These are phyloP conservation scores for Columbina picui DNA, from an alignment of 2,113 vertebrate species.

Conservation along the genomic window DNA sequence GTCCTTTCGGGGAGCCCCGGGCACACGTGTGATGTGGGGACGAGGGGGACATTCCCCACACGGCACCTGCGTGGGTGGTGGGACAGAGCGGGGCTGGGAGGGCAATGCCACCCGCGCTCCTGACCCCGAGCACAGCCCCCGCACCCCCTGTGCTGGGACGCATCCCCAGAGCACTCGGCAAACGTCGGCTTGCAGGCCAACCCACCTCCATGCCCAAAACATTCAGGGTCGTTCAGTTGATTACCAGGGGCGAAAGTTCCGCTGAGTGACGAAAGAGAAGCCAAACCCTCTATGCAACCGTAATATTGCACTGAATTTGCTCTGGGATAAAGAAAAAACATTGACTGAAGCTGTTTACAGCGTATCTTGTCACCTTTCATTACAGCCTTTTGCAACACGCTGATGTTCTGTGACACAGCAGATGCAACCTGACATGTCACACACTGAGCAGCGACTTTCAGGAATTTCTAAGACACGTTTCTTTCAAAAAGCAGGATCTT, in stretches of 20 bases:
- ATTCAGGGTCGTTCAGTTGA: not conserved
- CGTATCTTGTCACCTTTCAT: slow-evolving; percentile 42
- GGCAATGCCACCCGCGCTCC: not conserved
- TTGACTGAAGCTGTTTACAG: not conserved
- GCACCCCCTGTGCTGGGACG: fast-evolving
- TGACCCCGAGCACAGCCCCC: not conserved
- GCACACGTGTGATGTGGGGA: fast-evolving
- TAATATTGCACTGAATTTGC: not conserved
- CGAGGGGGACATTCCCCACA: fast-evolving
- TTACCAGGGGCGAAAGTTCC: not conserved
- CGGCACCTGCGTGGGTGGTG: not conserved
- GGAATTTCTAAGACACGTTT: not conserved
- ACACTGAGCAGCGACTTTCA: slow-evolving; percentile 23
- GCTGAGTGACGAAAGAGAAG: not conserved
- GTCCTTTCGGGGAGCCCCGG: not conserved
- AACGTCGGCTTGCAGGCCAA: not conserved
- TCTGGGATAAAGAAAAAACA: slow-evolving; percentile 38
- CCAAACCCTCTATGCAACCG: not conserved
- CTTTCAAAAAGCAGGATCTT: not conserved
- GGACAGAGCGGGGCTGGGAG: not conserved
- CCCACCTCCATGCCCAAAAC: not conserved
- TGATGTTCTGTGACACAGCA: slow-evolving; percentile 44
- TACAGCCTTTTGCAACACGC: not conserved
- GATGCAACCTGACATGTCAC: slow-evolving; percentile 53
- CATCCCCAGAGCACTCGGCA: fast-evolving